Percentiles rank a stretch among this genome's conserved stretches.
phyloP scores from a whole-genome alignment of 2,888 invertebrate genomes.

The Ligdia adustata region DNA sequence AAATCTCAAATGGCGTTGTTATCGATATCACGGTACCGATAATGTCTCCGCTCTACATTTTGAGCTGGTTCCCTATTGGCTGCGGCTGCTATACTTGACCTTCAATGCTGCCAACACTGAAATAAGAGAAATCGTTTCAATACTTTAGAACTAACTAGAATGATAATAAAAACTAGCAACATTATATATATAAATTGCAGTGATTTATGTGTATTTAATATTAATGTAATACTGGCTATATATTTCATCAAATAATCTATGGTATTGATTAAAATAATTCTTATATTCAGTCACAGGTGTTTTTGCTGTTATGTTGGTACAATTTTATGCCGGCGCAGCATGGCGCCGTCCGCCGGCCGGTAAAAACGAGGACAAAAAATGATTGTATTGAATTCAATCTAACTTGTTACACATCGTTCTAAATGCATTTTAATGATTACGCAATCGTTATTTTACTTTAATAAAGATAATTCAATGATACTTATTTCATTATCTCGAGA shows the following conservation, averaged over 20 bases:
- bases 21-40: conserved; percentile 46
- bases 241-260: too few species aligned
- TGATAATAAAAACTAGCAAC: background rate
- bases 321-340: conserved; percentile 2
- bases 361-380: conserved; percentile 15
- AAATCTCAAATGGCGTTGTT: conserved; percentile 4
- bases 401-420: background rate
- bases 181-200: background rate
- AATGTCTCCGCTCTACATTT: conserved; percentile 38
- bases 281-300: conserved; percentile 49
- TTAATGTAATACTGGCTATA: too few species aligned
- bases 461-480: too few species aligned
- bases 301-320: conserved; percentile 50
- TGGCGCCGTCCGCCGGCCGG: conserved; percentile 23
- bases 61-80: conserved; percentile 57
- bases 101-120: conserved; percentile 56
- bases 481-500: too few species aligned
- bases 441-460: background rate
- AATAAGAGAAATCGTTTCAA: conserved; percentile 39
- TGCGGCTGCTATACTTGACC: conserved; percentile 43
- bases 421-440: background rate
- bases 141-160: background rate
- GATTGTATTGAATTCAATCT: conserved; percentile 10
- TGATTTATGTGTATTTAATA: background rate
- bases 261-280: background rate